A percentile compares a stretch with the other conserved stretches of the same genome.
phyloP scores from a whole-genome alignment of 2,888 invertebrate genomes.

The Crioceris asparagi region DNA sequence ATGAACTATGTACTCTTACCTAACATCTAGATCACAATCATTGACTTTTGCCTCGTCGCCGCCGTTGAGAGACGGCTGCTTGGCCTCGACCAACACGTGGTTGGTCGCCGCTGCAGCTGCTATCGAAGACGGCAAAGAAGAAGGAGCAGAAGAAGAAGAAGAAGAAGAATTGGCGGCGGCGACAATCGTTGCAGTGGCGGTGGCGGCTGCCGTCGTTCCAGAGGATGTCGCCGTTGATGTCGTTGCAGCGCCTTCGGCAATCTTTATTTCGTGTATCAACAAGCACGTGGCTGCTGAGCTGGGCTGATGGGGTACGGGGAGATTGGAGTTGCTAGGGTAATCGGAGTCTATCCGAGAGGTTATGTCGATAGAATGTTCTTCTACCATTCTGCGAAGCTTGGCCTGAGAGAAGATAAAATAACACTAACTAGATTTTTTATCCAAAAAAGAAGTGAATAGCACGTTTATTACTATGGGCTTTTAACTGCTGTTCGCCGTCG shows the following conservation, averaged over 20 bases:
- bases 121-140: too few species aligned
- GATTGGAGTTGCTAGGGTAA: constrained; percentile 30
- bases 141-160: not conserved
- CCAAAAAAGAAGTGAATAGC: too few species aligned
- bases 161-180: constrained; percentile 11
- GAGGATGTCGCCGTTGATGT: not conserved
- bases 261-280: constrained; percentile 7
- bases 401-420: too few species aligned
- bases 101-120: not conserved
- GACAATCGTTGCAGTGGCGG: constrained; percentile 20
- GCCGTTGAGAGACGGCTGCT: constrained; percentile 14
- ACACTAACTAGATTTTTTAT: too few species aligned
- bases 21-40: constrained; percentile 24
- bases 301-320: constrained; percentile 25
- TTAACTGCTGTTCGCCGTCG: too few species aligned
- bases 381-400: constrained; percentile 66
- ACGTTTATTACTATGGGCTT: too few species aligned
- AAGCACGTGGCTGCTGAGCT: constrained; percentile 19
- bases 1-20: constrained; percentile 17
- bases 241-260: constrained; percentile 16
- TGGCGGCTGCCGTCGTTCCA: constrained; percentile 11
- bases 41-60: constrained; percentile 21
- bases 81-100: constrained; percentile 6
- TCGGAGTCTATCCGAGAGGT: constrained; percentile 36
- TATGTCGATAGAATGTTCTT: constrained; percentile 57